Evolutionary conservation across 1,140 invertebrate genomes (phyloP).

Genomic region (Oedothorax gibbosus): DNA sequence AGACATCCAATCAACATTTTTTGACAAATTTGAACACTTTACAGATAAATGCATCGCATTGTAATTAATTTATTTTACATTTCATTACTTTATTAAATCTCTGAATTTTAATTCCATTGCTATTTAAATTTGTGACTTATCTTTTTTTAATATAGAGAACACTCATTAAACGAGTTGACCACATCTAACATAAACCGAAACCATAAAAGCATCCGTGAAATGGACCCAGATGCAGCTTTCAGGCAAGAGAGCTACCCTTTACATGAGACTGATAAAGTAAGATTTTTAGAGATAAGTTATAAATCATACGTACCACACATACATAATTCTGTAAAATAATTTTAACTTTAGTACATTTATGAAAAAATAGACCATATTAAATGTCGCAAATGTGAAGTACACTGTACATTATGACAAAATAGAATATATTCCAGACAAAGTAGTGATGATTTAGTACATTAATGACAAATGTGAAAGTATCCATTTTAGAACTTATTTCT

Average conservation of each 20-base stretch:
- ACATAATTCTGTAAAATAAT: too few species aligned
- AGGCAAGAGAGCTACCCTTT: constrained; percentile 80
- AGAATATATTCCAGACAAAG: too few species aligned
- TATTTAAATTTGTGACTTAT: background rate
- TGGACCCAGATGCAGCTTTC: constrained; percentile 94
- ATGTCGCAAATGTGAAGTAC: too few species aligned
- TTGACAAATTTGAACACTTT: constrained; percentile 78
- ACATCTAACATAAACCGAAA: constrained; percentile 20
- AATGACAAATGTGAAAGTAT: background rate
- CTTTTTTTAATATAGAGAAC: constrained; percentile 74
- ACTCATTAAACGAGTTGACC: constrained; percentile 85
- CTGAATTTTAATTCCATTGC: background rate
- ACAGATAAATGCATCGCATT: constrained; percentile 55
- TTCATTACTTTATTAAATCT: constrained; percentile 8
- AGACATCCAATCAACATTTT: constrained; percentile 73
- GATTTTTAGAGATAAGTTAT: background rate
- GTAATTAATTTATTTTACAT: constrained; percentile 37
- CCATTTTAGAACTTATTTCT: background rate
- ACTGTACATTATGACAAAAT: too few species aligned
- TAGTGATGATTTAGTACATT: too few species aligned
- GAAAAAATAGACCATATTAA: too few species aligned
- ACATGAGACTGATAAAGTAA: constrained; percentile 85
- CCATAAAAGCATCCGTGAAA: constrained; percentile 65
- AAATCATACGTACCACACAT: too few species aligned
- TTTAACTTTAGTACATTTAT: too few species aligned